These are phyloP conservation scores for Drosophila rubida DNA, from an alignment of 2,888 invertebrate species.

Conservation along the genomic window DNA sequence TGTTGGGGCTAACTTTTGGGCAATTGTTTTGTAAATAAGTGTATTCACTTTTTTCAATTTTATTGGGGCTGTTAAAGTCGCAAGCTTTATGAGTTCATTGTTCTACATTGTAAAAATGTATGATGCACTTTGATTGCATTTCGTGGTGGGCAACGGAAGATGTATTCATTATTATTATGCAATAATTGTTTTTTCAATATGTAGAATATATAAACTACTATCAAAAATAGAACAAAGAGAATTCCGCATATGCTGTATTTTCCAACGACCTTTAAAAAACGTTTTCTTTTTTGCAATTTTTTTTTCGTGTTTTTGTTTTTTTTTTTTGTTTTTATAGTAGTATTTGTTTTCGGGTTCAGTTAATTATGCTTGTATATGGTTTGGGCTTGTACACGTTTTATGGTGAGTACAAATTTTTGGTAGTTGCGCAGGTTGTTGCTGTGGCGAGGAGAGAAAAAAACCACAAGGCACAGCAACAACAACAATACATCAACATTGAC, in stretches of 20 bases:
- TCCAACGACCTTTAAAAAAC: constrained; percentile 1
- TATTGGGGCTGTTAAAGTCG: constrained; percentile 2
- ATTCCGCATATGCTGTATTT: constrained; percentile 32
- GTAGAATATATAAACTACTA: constrained; percentile 66
- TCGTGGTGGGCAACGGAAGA: constrained; percentile 45
- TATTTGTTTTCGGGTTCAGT: background rate
- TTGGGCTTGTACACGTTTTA: constrained; percentile 29
- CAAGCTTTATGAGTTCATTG: constrained; percentile 19
- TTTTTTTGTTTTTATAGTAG: no score
- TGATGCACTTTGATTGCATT: constrained; percentile 57
- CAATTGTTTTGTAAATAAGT: no score
- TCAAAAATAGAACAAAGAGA: constrained; percentile 75
- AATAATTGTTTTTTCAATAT: constrained; percentile 10
- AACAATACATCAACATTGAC: constrained; percentile 34
- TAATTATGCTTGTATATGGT: background rate
- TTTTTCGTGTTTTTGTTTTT: background rate
- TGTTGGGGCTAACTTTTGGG: no score
- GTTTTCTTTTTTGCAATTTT: background rate
- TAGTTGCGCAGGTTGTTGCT: constrained; percentile 42
- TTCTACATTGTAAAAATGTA: constrained; percentile 25
- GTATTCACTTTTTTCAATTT: no score
- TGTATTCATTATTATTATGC: constrained; percentile 24
- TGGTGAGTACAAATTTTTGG: constrained; percentile 21
- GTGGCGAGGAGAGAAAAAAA: constrained; percentile 26
- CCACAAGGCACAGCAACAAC: constrained; percentile 35